Percentiles rank a stretch among this genome's conserved stretches.
phyloP scores from a whole-genome alignment of 2,888 invertebrate genomes.

The Agelastica alni region DNA sequence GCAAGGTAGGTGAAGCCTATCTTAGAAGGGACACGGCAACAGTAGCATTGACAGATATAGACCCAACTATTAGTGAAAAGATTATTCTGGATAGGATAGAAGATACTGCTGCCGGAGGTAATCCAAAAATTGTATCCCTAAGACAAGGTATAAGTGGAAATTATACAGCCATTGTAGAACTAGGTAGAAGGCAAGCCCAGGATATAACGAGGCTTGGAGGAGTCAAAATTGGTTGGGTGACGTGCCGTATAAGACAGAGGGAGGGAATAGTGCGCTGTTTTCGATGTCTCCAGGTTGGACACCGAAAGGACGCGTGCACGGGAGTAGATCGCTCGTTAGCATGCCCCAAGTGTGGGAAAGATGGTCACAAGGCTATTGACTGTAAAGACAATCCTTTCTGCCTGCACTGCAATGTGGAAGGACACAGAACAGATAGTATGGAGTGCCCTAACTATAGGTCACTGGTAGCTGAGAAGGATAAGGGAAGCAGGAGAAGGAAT shows the following conservation, averaged over 20 bases:
- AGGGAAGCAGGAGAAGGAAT: not conserved
- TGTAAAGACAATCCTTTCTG: constrained; percentile 5
- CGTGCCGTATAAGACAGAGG: not conserved
- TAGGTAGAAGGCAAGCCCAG: not conserved
- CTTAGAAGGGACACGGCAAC: not conserved
- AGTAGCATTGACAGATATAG: not conserved
- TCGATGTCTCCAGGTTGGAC: constrained; percentile 15
- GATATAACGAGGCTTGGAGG: not conserved
- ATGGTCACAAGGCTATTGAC: constrained; percentile 10
- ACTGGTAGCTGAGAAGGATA: constrained; percentile 1
- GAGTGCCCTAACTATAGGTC: constrained; percentile 9
- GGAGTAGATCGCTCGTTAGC: constrained; percentile 5
- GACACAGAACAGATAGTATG: constrained; percentile 14
- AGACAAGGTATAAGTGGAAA: not conserved
- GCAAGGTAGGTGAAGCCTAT: not conserved
- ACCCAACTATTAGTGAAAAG: not conserved
- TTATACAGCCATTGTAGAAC: not conserved
- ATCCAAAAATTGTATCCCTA: not conserved
- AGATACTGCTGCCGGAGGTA: not conserved
- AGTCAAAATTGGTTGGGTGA: not conserved
- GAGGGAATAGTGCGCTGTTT: not conserved
- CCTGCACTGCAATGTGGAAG: not conserved
- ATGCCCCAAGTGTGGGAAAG: constrained; percentile 20
- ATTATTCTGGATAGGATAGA: not conserved
- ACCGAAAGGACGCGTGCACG: constrained; percentile 1